These are phyloP conservation scores for Delia radicum DNA, from an alignment of 1,140 invertebrate genomes.

Conservation along the genomic window DNA sequence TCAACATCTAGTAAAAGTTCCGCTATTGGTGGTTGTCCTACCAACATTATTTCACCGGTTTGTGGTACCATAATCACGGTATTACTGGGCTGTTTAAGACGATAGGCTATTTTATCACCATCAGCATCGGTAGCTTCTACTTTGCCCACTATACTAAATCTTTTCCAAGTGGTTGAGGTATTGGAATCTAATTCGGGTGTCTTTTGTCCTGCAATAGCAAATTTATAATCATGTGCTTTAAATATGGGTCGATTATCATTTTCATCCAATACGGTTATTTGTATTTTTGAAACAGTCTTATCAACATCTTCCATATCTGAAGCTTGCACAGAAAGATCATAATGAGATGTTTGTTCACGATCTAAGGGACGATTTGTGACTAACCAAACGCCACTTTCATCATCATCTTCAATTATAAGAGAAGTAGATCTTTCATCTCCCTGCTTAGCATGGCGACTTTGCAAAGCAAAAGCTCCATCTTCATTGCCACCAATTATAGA, in stretches of 20 bases:
- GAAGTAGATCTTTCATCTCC: slow-evolving; percentile 64
- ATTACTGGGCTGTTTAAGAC: slow-evolving; percentile 74
- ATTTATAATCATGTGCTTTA: slow-evolving; percentile 73
- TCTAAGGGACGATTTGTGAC: slow-evolving; percentile 74
- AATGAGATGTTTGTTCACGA: slow-evolving; percentile 67
- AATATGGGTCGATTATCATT: slow-evolving; percentile 91
- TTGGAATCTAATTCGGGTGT: slow-evolving; percentile 58
- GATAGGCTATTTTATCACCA: slow-evolving; percentile 83
- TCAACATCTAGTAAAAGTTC: slow-evolving; percentile 72
- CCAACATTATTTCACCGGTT: slow-evolving; percentile 83
- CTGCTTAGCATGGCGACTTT: slow-evolving; percentile 61
- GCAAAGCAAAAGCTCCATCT: slow-evolving; percentile 69
- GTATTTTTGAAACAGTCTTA: slow-evolving; percentile 70
- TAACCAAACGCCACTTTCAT: slow-evolving; percentile 64
- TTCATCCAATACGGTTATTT: slow-evolving; percentile 75
- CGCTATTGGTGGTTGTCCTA: slow-evolving; percentile 70
- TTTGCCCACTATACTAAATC: slow-evolving; percentile 77
- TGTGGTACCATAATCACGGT: slow-evolving; percentile 85
- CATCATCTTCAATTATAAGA: slow-evolving; percentile 47
- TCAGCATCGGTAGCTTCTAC: slow-evolving; percentile 83
- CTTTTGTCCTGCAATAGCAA: slow-evolving; percentile 67
- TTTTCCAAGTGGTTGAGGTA: slow-evolving; percentile 63
- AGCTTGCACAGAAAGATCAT: slow-evolving; percentile 73
- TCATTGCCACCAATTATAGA: slow-evolving; percentile 74
- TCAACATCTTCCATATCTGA: slow-evolving; percentile 72